Evolutionary conservation across 2,113 vertebrate genomes (phyloP).

Genomic region (Spea multiplicata): DNA sequence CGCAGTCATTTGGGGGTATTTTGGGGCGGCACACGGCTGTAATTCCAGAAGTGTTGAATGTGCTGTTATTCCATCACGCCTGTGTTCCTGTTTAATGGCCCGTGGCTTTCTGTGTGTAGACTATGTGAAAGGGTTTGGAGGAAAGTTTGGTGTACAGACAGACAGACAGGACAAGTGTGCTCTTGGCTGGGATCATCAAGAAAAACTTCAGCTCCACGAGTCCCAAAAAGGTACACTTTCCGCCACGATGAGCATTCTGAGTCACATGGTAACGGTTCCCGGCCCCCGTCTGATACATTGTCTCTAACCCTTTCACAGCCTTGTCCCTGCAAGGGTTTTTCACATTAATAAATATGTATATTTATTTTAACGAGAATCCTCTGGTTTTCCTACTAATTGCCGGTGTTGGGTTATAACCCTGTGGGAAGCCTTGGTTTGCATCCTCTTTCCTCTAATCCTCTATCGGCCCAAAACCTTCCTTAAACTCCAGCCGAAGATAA

Average conservation of each 20-base stretch:
- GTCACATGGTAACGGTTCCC: neutral
- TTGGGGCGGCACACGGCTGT: neutral
- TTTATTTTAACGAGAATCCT: too few relatives aligned
- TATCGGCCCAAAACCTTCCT: too few relatives aligned
- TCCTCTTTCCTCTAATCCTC: too few relatives aligned
- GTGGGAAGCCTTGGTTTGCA: too few relatives aligned
- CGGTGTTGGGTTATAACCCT: too few relatives aligned
- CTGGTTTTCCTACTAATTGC: too few relatives aligned
- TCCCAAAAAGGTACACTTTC: slow-evolving; percentile 87
- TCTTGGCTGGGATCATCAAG: slow-evolving; percentile 96
- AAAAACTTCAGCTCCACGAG: slow-evolving; percentile 90
- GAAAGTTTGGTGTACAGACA: slow-evolving; percentile 95
- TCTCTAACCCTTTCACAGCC: neutral
- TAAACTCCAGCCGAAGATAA: too few relatives aligned
- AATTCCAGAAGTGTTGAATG: neutral
- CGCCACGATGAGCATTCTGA: neutral
- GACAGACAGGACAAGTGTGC: slow-evolving; percentile 96
- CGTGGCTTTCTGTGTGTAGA: slow-evolving; percentile 67
- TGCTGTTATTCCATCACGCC: slow-evolving; percentile 4
- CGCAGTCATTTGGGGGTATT: neutral
- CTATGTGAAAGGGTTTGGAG: slow-evolving; percentile 93
- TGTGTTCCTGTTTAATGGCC: slow-evolving; percentile 32
- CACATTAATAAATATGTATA: neutral
- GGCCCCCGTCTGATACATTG: fast-evolving
- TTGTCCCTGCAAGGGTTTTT: neutral